A percentile compares a stretch with the other conserved stretches of the same genome.
phyloP scores from a whole-genome alignment of 2,113 vertebrate species.

The Antidorcas marsupialis region DNA sequence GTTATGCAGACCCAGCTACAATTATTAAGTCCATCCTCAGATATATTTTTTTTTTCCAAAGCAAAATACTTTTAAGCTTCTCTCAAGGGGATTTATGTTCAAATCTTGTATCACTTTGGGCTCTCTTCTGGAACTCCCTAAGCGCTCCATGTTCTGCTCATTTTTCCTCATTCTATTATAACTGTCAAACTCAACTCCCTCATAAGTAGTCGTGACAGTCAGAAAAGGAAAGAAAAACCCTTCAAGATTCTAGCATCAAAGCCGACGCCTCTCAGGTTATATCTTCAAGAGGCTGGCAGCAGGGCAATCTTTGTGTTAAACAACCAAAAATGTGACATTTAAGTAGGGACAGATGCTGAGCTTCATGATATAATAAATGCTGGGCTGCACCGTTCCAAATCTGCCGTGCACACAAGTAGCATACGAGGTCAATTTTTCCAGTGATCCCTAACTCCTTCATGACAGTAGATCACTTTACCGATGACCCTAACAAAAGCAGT shows the following conservation, averaged over 20 bases:
- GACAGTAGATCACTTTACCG: not conserved
- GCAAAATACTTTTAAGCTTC: slow-evolving; percentile 51
- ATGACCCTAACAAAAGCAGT: not conserved
- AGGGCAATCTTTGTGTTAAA: slow-evolving; percentile 32
- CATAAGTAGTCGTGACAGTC: slow-evolving; percentile 59
- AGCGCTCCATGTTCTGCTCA: not conserved
- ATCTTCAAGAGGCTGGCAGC: not conserved
- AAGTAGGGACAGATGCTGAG: slow-evolving; percentile 43
- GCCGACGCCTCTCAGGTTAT: not conserved
- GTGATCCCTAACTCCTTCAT: slow-evolving; percentile 12
- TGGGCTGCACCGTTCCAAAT: not conserved
- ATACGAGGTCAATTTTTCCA: slow-evolving; percentile 20
- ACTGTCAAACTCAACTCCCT: slow-evolving; percentile 43
- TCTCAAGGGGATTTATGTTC: slow-evolving; percentile 58
- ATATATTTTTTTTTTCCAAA: not conserved
- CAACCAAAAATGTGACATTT: not conserved
- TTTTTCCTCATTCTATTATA: slow-evolving; percentile 27
- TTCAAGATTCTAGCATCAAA: slow-evolving; percentile 37
- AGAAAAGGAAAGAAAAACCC: slow-evolving; percentile 5
- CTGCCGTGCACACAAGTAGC: not conserved
- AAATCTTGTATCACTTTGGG: slow-evolving; percentile 46
- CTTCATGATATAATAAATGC: not conserved
- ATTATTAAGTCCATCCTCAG: slow-evolving; percentile 36
- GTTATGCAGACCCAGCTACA: slow-evolving; percentile 18
- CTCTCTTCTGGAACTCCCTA: slow-evolving; percentile 31